Evolutionary conservation across 2,797 vertebrate genomes (phyloP).

Genomic region (Pseudochromis fuscus): DNA sequence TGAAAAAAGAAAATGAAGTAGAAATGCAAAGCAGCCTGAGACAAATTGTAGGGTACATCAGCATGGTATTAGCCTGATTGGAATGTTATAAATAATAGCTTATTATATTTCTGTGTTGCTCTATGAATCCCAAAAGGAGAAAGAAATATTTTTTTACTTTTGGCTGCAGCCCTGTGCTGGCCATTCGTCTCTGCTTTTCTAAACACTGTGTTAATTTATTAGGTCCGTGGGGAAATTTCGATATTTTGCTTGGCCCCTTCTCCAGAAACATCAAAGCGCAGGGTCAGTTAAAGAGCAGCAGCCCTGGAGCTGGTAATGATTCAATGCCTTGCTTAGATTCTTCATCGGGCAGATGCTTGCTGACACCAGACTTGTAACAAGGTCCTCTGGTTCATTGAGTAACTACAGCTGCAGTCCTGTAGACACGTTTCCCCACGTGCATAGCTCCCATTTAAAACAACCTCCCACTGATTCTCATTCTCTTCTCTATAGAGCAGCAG

Average conservation of each 20-base stretch:
- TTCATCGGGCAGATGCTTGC: constrained; percentile 44
- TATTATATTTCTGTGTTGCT: constrained; percentile 30
- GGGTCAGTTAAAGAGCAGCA: constrained; percentile 63
- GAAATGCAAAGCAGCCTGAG: constrained; percentile 44
- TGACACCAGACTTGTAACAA: constrained; percentile 41
- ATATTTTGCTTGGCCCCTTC: constrained; percentile 53
- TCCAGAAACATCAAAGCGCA: constrained; percentile 57
- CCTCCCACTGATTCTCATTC: not conserved
- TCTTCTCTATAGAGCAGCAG: constrained; percentile 6
- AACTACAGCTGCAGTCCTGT: constrained; percentile 19
- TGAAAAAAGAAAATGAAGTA: constrained; percentile 25
- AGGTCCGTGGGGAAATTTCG: constrained; percentile 57
- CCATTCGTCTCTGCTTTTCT: constrained; percentile 41
- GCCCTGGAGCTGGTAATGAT: constrained; percentile 53
- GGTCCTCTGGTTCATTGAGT: constrained; percentile 34
- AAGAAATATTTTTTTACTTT: constrained; percentile 16
- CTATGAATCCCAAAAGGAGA: constrained; percentile 40
- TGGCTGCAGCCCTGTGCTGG: constrained; percentile 22
- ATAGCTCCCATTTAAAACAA: constrained; percentile 25
- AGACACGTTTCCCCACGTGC: constrained; percentile 24
- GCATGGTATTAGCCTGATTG: constrained; percentile 44
- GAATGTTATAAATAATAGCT: constrained; percentile 37
- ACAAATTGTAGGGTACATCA: constrained; percentile 45
- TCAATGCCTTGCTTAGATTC: constrained; percentile 58
- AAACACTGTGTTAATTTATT: constrained; percentile 59